Conservation (phyloP, 2,888 invertebrate species). For the Mythimna impura region DNA sequence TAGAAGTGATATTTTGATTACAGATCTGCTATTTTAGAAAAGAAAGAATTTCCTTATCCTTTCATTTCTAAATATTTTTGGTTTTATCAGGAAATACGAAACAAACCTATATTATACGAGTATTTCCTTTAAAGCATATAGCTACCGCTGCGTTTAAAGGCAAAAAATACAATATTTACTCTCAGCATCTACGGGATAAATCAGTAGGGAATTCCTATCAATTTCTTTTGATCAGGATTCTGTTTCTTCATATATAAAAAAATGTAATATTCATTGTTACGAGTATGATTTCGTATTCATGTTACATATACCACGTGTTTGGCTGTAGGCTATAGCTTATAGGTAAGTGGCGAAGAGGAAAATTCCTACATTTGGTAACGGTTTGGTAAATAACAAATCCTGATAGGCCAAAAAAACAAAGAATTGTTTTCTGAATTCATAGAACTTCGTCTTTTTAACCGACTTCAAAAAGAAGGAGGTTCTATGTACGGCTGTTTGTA, state of each 20-base stretch:
- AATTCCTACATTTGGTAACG: not conserved
- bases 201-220: constrained; percentile 60
- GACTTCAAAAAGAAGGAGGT: too few species aligned
- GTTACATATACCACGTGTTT: constrained; percentile 31
- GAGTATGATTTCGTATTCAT: constrained; percentile 47
- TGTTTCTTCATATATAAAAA: constrained; percentile 42
- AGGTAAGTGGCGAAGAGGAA: constrained; percentile 1
- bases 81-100: not conserved
- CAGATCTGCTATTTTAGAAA: constrained; percentile 5
- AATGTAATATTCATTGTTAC: constrained; percentile 51
- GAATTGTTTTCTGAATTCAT: not conserved
- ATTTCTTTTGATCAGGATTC: constrained; percentile 63
- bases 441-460: not conserved
- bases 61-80: not conserved
- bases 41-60: not conserved
- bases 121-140: constrained; percentile 17
- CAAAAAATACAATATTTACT: constrained; percentile 50
- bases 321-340: constrained; percentile 16
- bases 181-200: constrained; percentile 25
- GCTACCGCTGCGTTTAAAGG: constrained; percentile 10
- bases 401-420: not conserved
- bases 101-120: constrained; percentile 4
- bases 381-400: not conserved
- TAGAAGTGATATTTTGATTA: not conserved
- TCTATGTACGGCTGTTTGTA: too few species aligned